Conservation (phyloP, 2,888 invertebrate species). For the Cheilosia variabilis region DNA sequence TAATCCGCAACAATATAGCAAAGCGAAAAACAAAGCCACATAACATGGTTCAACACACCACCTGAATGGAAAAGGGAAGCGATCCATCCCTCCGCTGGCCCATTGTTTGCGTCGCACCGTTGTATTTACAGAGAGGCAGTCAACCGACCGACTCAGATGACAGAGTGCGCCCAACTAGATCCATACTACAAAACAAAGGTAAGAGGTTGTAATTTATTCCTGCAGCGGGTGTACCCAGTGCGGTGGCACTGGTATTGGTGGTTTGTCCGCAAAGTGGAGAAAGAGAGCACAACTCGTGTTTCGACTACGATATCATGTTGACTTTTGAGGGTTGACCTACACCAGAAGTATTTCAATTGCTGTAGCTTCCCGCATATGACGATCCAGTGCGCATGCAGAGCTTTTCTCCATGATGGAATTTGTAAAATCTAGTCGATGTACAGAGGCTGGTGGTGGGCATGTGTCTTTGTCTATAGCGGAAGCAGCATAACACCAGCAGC, state of each 20-base stretch:
- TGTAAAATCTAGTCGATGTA: slow-evolving; percentile 42
- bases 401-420: slow-evolving; percentile 64
- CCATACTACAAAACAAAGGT: slow-evolving; percentile 65
- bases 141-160: slow-evolving; percentile 60
- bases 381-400: slow-evolving; percentile 67
- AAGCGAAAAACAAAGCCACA: slow-evolving; percentile 58
- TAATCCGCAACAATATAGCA: slow-evolving; percentile 49
- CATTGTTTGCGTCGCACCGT: slow-evolving; percentile 54
- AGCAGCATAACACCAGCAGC: slow-evolving; percentile 27
- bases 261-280: slow-evolving; percentile 9
- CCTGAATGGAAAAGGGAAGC: slow-evolving; percentile 56
- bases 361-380: slow-evolving; percentile 57
- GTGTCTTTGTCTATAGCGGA: slow-evolving; percentile 38
- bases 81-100: slow-evolving; percentile 46
- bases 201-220: slow-evolving; percentile 65
- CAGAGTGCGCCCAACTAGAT: slow-evolving; percentile 62
- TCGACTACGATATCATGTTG: slow-evolving; percentile 54
- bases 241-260: slow-evolving; percentile 11
- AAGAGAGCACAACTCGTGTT: slow-evolving; percentile 55
- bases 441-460: background rate
- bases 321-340: slow-evolving; percentile 72
- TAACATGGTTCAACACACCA: slow-evolving; percentile 69
- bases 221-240: slow-evolving; percentile 24
- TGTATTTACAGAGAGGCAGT: slow-evolving; percentile 47
- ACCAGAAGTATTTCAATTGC: slow-evolving; percentile 68